Percentiles rank a stretch among this genome's conserved stretches.
phyloP scores from a whole-genome alignment of 2,797 vertebrate species.

The Hippoglossus hippoglossus region DNA sequence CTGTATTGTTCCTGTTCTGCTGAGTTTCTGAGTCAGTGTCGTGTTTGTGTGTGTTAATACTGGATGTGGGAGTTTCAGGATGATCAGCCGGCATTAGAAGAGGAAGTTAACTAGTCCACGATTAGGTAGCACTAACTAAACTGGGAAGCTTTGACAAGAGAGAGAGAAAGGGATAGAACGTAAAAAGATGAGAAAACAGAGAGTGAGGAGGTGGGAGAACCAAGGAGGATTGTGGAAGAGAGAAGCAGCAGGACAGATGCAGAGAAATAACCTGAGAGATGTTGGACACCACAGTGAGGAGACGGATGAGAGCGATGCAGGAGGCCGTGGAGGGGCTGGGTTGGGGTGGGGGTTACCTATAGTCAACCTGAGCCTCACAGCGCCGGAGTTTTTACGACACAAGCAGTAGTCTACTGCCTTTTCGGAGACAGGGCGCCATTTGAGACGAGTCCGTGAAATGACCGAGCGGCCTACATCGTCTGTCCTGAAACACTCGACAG shows the following conservation, averaged over 20 bases:
- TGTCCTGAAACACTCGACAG: conserved; percentile 83
- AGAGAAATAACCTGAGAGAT: conserved; percentile 48
- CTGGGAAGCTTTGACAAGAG: conserved; percentile 40
- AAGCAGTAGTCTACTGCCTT: conserved; percentile 66
- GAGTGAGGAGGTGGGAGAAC: conserved; percentile 38
- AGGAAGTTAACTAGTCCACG: conserved; percentile 25
- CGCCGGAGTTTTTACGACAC: conserved; percentile 71
- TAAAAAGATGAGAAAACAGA: conserved; percentile 43
- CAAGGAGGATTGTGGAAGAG: conserved; percentile 44
- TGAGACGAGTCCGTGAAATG: conserved; percentile 73
- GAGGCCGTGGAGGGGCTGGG: conserved; percentile 15
- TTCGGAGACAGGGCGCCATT: conserved; percentile 75
- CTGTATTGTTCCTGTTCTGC: conserved; percentile 47
- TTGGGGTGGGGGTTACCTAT: conserved; percentile 76
- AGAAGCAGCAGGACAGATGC: conserved; percentile 46
- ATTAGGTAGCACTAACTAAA: conserved; percentile 44
- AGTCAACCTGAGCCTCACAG: conserved; percentile 79
- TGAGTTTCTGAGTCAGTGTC: conserved; percentile 44
- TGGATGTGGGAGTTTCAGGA: conserved; percentile 32
- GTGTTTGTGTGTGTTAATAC: conserved; percentile 27
- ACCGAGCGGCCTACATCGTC: conserved; percentile 81
- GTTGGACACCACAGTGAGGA: conserved; percentile 56
- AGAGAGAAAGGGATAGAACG: conserved; percentile 18
- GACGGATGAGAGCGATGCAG: conserved; percentile 66
- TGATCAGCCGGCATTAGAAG: conserved; percentile 32